phyloP scores from a whole-genome alignment of 2,113 vertebrate genomes.

The Murina feae region DNA sequence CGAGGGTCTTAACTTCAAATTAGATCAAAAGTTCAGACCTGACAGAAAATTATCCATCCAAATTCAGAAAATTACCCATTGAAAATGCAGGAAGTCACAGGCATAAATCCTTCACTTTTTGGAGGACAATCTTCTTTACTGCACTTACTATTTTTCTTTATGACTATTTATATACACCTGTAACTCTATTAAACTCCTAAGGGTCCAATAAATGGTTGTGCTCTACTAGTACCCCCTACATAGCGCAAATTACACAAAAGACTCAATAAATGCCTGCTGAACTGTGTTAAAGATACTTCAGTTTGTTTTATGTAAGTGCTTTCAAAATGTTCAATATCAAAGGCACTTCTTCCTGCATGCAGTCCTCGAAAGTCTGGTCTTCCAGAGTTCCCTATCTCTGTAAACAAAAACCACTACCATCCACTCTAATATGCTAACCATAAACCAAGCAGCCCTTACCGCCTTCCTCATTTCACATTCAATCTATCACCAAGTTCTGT shows the following conservation, averaged over 20 bases:
- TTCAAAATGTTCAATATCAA: slow-evolving; percentile 19
- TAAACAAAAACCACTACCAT: neutral
- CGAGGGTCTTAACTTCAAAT: neutral
- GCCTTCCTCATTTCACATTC: neutral
- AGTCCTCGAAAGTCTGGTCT: neutral
- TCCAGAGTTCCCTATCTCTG: neutral
- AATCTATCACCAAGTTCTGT: neutral
- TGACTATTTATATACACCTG: neutral
- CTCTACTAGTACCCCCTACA: neutral
- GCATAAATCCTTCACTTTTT: neutral
- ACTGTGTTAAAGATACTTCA: neutral
- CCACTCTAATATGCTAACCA: neutral
- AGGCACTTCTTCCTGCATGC: neutral
- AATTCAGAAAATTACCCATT: neutral
- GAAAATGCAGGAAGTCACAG: slow-evolving; percentile 9
- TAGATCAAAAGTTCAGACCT: neutral
- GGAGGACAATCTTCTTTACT: neutral
- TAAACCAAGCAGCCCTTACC: neutral
- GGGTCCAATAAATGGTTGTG: neutral
- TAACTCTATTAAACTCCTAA: neutral
- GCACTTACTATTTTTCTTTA: neutral
- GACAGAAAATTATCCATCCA: neutral
- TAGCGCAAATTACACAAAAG: neutral
- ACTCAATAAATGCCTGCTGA: neutral
- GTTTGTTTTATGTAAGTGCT: neutral